phyloP scores from a whole-genome alignment of 1,140 invertebrate genomes.

The Triops longicaudatus region DNA sequence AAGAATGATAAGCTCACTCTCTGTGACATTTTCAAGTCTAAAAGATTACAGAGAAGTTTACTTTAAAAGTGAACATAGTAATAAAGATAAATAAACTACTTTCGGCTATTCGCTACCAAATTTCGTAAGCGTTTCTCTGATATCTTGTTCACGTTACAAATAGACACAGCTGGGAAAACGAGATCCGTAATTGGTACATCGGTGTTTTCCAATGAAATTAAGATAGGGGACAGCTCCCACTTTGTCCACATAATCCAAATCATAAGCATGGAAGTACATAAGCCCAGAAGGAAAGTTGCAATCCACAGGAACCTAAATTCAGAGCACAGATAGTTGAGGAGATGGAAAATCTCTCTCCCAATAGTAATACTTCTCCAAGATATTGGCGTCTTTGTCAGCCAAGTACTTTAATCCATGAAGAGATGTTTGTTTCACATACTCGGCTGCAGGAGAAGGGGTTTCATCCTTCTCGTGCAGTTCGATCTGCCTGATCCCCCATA shows the following conservation, averaged over 20 bases:
- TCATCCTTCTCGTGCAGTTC: background rate
- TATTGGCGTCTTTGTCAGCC: constrained; percentile 23
- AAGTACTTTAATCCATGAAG: constrained; percentile 26
- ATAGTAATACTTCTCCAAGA: constrained; percentile 22
- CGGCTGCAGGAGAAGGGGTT: background rate
- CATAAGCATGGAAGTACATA: constrained; percentile 19
- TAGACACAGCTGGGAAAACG: constrained; percentile 27
- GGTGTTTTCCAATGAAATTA: constrained; percentile 25
- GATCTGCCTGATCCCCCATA: background rate
- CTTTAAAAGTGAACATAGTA: background rate
- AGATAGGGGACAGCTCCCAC: constrained; percentile 19
- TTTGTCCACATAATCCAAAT: constrained; percentile 24
- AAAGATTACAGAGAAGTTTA: background rate
- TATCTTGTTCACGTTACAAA: constrained; percentile 29
- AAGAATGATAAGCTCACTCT: background rate
- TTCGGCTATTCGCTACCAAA: background rate
- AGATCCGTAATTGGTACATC: constrained; percentile 20
- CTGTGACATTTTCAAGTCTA: background rate
- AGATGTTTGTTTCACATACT: constrained; percentile 22
- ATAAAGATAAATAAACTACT: background rate
- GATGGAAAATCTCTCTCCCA: background rate
- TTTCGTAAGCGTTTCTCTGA: constrained; percentile 16
- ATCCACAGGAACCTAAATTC: constrained; percentile 22
- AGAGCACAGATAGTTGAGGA: background rate
- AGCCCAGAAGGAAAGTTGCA: constrained; percentile 19